Evolutionary conservation across 2,113 vertebrate species (phyloP).

Genomic region (Paralichthys olivaceus): DNA sequence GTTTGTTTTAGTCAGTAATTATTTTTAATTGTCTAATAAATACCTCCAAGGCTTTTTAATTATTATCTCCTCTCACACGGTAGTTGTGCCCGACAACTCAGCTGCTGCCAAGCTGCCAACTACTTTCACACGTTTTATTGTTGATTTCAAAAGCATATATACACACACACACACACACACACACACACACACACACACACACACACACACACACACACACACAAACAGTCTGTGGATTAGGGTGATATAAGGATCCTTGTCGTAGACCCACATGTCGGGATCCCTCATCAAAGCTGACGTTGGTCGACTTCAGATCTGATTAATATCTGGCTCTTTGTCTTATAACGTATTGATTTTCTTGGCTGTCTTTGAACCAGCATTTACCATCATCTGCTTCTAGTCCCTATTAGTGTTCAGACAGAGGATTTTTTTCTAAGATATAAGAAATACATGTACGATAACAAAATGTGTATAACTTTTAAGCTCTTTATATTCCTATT

Average conservation of each 20-base stretch:
- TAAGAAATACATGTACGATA: neutral
- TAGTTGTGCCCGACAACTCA: constrained; percentile 29
- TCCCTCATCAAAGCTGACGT: constrained; percentile 35
- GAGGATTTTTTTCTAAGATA: neutral
- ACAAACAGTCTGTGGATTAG: constrained; percentile 5
- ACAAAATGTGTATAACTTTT: neutral
- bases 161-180: neutral
- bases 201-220: neutral
- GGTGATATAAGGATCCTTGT: constrained; percentile 5
- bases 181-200: neutral
- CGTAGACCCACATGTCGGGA: constrained; percentile 15
- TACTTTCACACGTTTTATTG: constrained; percentile 17
- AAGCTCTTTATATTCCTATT: neutral
- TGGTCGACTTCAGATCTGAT: constrained; percentile 32
- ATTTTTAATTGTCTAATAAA: constrained; percentile 53
- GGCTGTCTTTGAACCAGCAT: neutral
- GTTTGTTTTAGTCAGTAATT: constrained; percentile 11
- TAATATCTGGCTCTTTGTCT: neutral
- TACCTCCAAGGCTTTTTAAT: constrained; percentile 28
- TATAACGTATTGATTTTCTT: constrained; percentile 21
- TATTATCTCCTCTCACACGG: constrained; percentile 29
- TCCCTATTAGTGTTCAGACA: neutral
- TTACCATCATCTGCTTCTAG: neutral
- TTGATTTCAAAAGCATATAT: constrained; percentile 13
- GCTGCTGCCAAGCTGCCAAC: constrained; percentile 28